phyloP scores from a whole-genome alignment of 2,113 vertebrate genomes.

The Lichenostomus cassidix region DNA sequence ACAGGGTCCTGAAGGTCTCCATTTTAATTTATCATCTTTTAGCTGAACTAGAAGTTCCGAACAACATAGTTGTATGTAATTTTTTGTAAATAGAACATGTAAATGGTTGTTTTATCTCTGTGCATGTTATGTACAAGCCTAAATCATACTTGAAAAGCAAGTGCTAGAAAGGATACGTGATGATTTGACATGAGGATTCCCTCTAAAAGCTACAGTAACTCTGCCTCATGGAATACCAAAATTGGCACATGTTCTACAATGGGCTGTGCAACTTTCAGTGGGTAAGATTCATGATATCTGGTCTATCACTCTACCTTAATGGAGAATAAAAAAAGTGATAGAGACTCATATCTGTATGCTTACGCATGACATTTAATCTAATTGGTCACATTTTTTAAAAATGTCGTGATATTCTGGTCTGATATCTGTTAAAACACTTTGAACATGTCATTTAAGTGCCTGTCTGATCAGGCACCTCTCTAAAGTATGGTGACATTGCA shows the following conservation, averaged over 20 bases:
- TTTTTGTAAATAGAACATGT: neutral
- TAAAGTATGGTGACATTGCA: neutral
- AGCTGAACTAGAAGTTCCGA: neutral
- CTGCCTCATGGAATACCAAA: neutral
- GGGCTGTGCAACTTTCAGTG: neutral
- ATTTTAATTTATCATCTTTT: neutral
- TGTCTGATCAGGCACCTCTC: neutral
- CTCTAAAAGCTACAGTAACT: neutral
- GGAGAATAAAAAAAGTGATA: neutral
- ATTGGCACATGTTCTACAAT: neutral
- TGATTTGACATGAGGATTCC: neutral
- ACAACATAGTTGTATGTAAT: neutral
- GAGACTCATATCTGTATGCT: neutral
- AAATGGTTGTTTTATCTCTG: neutral
- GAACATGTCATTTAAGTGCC: neutral
- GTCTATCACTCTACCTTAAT: neutral
- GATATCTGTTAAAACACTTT: neutral
- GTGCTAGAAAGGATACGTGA: neutral
- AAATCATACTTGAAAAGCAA: neutral
- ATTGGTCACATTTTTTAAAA: neutral
- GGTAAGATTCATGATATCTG: neutral
- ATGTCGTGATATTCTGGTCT: neutral
- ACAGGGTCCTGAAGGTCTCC: neutral
- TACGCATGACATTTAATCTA: neutral
- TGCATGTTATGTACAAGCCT: neutral